Conservation (phyloP, 2,113 vertebrate species). For the Rhabdornis inornatus region DNA sequence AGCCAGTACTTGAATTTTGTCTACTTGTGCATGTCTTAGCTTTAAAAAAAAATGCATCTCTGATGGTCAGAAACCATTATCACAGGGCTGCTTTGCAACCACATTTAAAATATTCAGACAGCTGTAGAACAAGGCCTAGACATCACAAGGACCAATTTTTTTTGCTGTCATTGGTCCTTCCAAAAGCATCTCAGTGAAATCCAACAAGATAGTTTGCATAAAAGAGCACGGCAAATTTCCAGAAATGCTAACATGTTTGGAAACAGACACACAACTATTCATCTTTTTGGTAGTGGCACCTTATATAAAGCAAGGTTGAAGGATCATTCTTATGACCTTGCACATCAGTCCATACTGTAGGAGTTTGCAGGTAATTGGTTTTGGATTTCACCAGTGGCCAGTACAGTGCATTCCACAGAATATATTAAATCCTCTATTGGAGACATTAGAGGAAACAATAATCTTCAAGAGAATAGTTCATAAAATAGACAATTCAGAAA, state of each 20-base stretch:
- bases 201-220: not conserved
- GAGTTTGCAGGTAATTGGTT: not conserved
- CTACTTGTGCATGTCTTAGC: not conserved
- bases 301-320: not conserved
- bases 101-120: not conserved
- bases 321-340: not conserved
- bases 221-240: not conserved
- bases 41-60: not conserved
- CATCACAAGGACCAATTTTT: not conserved
- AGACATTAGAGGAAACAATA: not conserved
- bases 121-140: not conserved
- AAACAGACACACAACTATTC: not conserved
- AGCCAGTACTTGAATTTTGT: not conserved
- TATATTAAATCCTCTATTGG: not conserved
- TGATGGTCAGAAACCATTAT: not conserved
- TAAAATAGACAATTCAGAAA: not conserved
- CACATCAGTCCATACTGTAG: not conserved
- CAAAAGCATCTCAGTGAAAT: not conserved
- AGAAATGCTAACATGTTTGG: not conserved
- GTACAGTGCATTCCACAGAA: not conserved
- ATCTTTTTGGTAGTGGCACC: not conserved
- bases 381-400: not conserved
- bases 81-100: not conserved
- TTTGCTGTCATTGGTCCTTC: not conserved
- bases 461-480: not conserved